phyloP scores from a whole-genome alignment of 2,113 vertebrate species.

The Scartelaos histophorus region DNA sequence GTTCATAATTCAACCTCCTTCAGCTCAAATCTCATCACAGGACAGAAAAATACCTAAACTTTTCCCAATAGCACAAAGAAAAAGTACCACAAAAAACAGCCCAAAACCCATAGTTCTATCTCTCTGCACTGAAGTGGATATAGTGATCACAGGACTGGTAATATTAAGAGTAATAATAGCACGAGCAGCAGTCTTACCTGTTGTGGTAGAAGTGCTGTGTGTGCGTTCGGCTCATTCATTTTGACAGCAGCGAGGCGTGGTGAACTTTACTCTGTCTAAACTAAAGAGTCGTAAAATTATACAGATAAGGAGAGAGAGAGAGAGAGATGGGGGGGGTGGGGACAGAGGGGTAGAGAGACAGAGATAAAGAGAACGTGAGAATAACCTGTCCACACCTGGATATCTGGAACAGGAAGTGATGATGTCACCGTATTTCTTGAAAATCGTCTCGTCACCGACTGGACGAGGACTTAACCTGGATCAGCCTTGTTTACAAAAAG shows the following conservation, averaged over 20 bases:
- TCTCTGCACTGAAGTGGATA: too few relatives aligned
- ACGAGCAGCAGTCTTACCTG: not conserved
- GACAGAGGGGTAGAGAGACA: constrained; percentile 7
- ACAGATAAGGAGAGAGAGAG: constrained; percentile 17
- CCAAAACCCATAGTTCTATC: too few relatives aligned
- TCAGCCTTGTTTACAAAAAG: not conserved
- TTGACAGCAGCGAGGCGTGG: constrained; percentile 15
- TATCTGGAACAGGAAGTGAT: constrained; percentile 5
- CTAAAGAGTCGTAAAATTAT: constrained; percentile 38
- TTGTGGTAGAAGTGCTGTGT: not conserved
- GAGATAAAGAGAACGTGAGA: not conserved
- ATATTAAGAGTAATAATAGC: not conserved
- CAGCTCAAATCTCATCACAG: too few relatives aligned
- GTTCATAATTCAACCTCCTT: too few relatives aligned
- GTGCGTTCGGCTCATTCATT: not conserved
- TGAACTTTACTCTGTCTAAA: constrained; percentile 19
- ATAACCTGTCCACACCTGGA: constrained; percentile 6
- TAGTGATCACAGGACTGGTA: too few relatives aligned
- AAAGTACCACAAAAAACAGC: too few relatives aligned
- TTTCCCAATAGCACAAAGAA: too few relatives aligned
- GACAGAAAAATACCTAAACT: too few relatives aligned
- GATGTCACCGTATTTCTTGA: constrained; percentile 1
- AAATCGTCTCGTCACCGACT: not conserved
- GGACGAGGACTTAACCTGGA: not conserved
- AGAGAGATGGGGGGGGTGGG: not conserved